A percentile compares a stretch with the other conserved stretches of the same genome.
Conservation (phyloP, 2,888 invertebrate genomes). For the Volucella inanis region DNA sequence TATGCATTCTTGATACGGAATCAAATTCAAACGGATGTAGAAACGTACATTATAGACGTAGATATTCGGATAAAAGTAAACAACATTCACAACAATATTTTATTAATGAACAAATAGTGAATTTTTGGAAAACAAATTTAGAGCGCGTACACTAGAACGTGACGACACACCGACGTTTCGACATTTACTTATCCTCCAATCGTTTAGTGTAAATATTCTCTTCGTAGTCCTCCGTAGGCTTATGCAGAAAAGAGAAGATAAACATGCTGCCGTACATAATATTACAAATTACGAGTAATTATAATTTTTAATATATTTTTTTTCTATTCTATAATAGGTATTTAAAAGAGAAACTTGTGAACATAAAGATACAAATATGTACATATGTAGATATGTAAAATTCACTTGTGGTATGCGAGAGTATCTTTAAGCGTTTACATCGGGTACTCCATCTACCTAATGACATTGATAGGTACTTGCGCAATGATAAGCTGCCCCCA, state of each 20-base stretch:
- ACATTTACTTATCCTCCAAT: constrained; percentile 69
- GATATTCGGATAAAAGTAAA: too few species aligned
- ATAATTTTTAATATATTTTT: not conserved
- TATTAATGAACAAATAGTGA: constrained; percentile 24
- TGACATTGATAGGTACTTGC: constrained; percentile 61
- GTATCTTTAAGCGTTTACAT: constrained; percentile 33
- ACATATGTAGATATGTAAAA: constrained; percentile 29
- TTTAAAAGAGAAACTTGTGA: constrained; percentile 39
- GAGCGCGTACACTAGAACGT: constrained; percentile 73
- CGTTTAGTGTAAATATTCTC: constrained; percentile 47
- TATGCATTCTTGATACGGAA: not conserved
- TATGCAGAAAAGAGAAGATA: constrained; percentile 43
- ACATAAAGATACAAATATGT: constrained; percentile 25
- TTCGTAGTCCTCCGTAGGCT: constrained; percentile 45
- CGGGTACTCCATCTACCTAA: constrained; percentile 23
- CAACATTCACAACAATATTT: constrained; percentile 45
- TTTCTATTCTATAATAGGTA: constrained; percentile 31
- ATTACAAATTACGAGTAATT: constrained; percentile 31
- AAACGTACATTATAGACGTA: too few species aligned
- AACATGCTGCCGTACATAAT: constrained; percentile 32
- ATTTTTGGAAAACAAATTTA: constrained; percentile 42
- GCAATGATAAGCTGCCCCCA: constrained; percentile 39
- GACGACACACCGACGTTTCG: constrained; percentile 73
- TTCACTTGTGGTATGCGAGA: constrained; percentile 49
- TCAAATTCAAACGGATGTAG: too few species aligned